Evolutionary conservation across 1,140 invertebrate species (phyloP).

Genomic region (Andricus grossulariae): DNA sequence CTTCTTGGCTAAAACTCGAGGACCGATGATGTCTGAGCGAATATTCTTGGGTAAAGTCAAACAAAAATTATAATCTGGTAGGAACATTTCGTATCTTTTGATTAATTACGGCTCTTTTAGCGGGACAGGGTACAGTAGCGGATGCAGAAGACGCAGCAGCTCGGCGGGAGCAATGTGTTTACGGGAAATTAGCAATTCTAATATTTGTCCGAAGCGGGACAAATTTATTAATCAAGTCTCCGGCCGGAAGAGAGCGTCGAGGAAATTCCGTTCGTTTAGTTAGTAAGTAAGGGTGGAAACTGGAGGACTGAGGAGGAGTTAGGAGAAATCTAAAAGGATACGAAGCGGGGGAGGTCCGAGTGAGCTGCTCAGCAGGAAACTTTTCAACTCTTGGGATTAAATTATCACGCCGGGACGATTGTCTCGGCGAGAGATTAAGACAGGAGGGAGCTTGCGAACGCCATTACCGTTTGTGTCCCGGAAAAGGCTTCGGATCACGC

Average conservation of each 20-base stretch:
- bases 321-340: conserved; percentile 34
- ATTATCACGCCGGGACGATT: conserved; percentile 42
- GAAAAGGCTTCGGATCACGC: neutral
- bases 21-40: conserved; percentile 24
- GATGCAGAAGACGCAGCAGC: conserved; percentile 2
- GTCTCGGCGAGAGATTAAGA: conserved; percentile 41
- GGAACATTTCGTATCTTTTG: conserved; percentile 36
- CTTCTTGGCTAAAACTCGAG: neutral
- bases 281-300: neutral
- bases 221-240: conserved; percentile 60
- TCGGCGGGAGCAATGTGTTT: conserved; percentile 46
- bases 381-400: conserved; percentile 60
- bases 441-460: conserved; percentile 23
- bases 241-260: conserved; percentile 31
- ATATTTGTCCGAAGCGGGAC: conserved; percentile 50
- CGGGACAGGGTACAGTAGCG: conserved; percentile 14
- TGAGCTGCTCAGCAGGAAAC: conserved; percentile 66
- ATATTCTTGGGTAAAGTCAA: conserved; percentile 16
- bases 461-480: conserved; percentile 21
- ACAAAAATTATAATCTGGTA: conserved; percentile 20
- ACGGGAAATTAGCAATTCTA: conserved; percentile 62
- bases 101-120: conserved; percentile 47
- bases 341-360: conserved; percentile 47
- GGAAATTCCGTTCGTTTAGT: conserved; percentile 23
- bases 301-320: conserved; percentile 8